Conservation (phyloP, 2,888 invertebrate genomes). For the Dasypolia templi region DNA sequence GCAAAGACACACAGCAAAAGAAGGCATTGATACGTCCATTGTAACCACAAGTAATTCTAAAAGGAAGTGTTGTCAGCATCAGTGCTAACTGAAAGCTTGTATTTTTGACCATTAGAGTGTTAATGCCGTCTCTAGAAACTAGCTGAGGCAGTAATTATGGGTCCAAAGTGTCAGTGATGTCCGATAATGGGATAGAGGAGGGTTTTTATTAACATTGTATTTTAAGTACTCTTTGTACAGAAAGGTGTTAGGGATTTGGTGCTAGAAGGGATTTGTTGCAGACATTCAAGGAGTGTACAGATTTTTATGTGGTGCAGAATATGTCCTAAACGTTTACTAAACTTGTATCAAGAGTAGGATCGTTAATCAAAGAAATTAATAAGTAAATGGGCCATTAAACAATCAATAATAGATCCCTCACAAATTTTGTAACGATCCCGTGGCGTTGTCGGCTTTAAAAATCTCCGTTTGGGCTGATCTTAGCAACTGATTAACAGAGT, state of each 20-base stretch:
- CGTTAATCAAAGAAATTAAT: too few relatives aligned
- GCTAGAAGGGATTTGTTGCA: neutral
- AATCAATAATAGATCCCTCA: too few relatives aligned
- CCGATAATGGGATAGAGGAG: slow-evolving; percentile 34
- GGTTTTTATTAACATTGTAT: slow-evolving; percentile 48
- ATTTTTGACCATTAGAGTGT: slow-evolving; percentile 42
- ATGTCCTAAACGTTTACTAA: too few relatives aligned
- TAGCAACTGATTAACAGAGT: too few relatives aligned
- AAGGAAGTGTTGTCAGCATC: slow-evolving; percentile 14
- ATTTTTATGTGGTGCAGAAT: neutral
- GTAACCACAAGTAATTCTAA: neutral
- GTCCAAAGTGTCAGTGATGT: slow-evolving; percentile 41
- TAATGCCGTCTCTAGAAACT: slow-evolving; percentile 20
- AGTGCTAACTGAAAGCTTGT: slow-evolving; percentile 29
- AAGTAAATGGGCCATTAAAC: too few relatives aligned
- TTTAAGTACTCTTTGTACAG: slow-evolving; percentile 28
- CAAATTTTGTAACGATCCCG: too few relatives aligned
- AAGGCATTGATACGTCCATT: neutral
- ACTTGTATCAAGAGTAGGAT: too few relatives aligned
- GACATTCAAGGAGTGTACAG: neutral
- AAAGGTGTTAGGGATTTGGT: slow-evolving; percentile 12
- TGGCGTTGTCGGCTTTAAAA: too few relatives aligned
- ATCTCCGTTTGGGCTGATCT: too few relatives aligned
- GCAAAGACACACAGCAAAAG: neutral
- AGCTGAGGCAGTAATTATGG: slow-evolving; percentile 18